Percentiles rank a stretch among this genome's conserved stretches.
Conservation (phyloP, 2,113 vertebrate genomes). For the Zootoca vivipara region DNA sequence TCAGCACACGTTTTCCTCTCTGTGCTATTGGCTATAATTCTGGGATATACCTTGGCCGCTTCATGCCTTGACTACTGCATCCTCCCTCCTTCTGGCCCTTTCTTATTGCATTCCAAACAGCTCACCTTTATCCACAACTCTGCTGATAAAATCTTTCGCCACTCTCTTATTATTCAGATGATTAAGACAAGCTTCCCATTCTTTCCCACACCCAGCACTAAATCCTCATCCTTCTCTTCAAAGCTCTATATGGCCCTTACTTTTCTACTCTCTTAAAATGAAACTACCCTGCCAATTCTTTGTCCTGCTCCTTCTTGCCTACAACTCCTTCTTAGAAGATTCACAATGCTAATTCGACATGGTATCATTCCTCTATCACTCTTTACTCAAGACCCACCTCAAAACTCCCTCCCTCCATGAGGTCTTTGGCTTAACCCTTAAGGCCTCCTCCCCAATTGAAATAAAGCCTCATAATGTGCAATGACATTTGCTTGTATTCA, state of each 20-base stretch:
- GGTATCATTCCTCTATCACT: background rate
- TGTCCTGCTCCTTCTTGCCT: background rate
- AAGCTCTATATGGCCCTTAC: background rate
- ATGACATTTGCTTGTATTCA: background rate
- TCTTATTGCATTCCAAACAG: background rate
- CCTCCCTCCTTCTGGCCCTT: background rate
- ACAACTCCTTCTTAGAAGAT: background rate
- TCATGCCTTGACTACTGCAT: background rate
- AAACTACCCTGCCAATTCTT: background rate
- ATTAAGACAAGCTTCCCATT: background rate
- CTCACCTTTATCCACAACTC: background rate
- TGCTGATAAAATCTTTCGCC: background rate
- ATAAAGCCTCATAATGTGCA: background rate
- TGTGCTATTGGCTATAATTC: background rate
- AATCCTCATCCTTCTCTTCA: background rate
- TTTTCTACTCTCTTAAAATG: background rate
- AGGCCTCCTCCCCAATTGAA: background rate
- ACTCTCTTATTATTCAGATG: background rate
- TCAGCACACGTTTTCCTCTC: background rate
- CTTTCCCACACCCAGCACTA: too few species aligned
- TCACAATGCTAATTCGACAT: background rate
- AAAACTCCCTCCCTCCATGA: too few species aligned
- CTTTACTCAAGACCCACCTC: background rate
- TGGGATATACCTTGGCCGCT: background rate
- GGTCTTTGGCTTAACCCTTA: background rate